A percentile compares a stretch with the other conserved stretches of the same genome.
phyloP scores from a whole-genome alignment of 2,888 invertebrate genomes.

The Coenonympha arcania region DNA sequence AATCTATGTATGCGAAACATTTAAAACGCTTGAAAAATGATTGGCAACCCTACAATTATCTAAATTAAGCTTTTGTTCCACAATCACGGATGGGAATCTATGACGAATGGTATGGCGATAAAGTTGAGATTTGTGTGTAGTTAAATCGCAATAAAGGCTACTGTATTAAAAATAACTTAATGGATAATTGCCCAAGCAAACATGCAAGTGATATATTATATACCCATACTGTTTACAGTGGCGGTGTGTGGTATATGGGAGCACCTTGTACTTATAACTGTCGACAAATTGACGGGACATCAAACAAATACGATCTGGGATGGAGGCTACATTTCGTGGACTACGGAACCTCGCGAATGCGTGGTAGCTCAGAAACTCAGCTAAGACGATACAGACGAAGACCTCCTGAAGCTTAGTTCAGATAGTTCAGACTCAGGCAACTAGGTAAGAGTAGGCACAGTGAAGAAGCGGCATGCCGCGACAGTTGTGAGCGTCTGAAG shows the following conservation, averaged over 20 bases:
- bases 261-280: too few relatives aligned
- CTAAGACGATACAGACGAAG: too few relatives aligned
- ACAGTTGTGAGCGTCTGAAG: too few relatives aligned
- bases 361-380: too few relatives aligned
- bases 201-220: neutral
- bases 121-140: neutral
- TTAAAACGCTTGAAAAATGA: neutral
- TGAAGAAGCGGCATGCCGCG: too few relatives aligned
- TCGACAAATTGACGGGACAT: too few relatives aligned
- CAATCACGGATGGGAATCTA: neutral
- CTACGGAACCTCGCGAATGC: too few relatives aligned
- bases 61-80: neutral
- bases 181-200: neutral
- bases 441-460: too few relatives aligned
- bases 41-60: neutral
- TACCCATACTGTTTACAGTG: neutral
- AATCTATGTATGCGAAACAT: neutral
- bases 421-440: too few relatives aligned
- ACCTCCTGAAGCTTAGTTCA: too few relatives aligned
- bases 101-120: neutral
- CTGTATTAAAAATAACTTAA: conserved; percentile 26
- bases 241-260: neutral
- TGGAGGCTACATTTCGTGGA: too few relatives aligned
- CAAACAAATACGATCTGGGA: too few relatives aligned
- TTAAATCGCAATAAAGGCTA: neutral